Percentiles rank a stretch among this genome's conserved stretches.
Evolutionary conservation across 2,113 vertebrate species (phyloP).

Genomic region (Cyprinodon variegatus): DNA sequence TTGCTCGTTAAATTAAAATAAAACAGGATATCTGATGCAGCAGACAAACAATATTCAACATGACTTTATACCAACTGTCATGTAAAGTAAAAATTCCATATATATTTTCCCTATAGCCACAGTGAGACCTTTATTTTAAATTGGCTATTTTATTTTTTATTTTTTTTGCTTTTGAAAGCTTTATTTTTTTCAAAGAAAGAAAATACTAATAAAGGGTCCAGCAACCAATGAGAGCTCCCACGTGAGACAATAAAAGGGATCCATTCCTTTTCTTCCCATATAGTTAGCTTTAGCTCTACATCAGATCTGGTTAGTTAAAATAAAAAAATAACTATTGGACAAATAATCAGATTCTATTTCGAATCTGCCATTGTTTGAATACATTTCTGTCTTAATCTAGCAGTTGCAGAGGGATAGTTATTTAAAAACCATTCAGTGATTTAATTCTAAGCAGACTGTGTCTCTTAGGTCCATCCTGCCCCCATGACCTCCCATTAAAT

Average conservation of each 20-base stretch:
- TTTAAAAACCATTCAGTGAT: neutral
- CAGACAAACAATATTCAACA: no score
- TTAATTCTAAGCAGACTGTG: neutral
- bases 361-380: neutral
- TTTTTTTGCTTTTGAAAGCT: neutral
- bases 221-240: neutral
- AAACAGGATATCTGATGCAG: no score
- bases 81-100: no score
- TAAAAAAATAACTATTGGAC: neutral
- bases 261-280: neutral
- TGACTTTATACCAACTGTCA: no score
- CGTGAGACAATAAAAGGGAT: neutral
- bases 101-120: no score
- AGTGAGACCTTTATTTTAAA: no score
- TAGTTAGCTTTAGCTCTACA: neutral
- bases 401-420: no score
- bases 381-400: neutral
- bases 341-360: neutral
- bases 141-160: no score
- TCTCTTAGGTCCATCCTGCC: constrained; percentile 12
- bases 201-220: neutral
- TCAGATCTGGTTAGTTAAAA: neutral
- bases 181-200: neutral
- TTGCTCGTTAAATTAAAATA: no score
- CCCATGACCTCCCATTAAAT: constrained; percentile 26